Percentiles rank a stretch among this genome's conserved stretches.
These are phyloP conservation scores for Typhlichthys subterraneus DNA, from an alignment of 2,797 vertebrate species.

Conservation along the genomic window DNA sequence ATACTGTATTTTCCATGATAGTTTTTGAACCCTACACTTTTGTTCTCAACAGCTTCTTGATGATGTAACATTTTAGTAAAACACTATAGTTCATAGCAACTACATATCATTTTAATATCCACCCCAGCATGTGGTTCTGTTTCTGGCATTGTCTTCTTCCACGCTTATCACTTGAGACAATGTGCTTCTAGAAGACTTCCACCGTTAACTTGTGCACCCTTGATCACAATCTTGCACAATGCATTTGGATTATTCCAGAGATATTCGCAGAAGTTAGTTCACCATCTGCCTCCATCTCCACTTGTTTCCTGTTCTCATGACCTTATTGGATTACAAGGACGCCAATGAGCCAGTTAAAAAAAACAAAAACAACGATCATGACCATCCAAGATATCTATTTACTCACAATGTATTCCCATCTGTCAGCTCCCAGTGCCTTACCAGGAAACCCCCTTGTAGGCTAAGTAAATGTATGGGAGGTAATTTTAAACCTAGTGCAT, in stretches of 20 bases:
- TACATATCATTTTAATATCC: too few species aligned
- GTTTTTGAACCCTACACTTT: too few species aligned
- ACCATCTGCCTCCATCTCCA: not conserved
- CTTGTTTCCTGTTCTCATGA: conserved; percentile 11
- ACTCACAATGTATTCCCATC: conserved; percentile 6
- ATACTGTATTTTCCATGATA: too few species aligned
- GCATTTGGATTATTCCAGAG: too few species aligned
- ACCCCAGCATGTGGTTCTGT: too few species aligned
- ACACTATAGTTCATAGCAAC: too few species aligned
- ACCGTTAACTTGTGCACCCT: not conserved
- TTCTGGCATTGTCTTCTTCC: too few species aligned
- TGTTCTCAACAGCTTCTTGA: too few species aligned
- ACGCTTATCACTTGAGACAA: too few species aligned
- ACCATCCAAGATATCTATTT: conserved; percentile 23
- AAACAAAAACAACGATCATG: not conserved
- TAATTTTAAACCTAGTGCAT: conserved; percentile 17
- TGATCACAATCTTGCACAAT: not conserved
- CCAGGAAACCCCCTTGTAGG: conserved; percentile 16
- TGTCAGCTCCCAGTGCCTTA: conserved; percentile 19
- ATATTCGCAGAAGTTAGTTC: not conserved
- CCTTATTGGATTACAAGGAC: not conserved
- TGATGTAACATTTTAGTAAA: too few species aligned
- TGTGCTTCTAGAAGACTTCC: too few species aligned
- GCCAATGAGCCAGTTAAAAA: not conserved
- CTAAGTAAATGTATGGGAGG: conserved; percentile 7